phyloP scores from a whole-genome alignment of 1,140 invertebrate genomes.

The Leptinotarsa undecemlineata region DNA sequence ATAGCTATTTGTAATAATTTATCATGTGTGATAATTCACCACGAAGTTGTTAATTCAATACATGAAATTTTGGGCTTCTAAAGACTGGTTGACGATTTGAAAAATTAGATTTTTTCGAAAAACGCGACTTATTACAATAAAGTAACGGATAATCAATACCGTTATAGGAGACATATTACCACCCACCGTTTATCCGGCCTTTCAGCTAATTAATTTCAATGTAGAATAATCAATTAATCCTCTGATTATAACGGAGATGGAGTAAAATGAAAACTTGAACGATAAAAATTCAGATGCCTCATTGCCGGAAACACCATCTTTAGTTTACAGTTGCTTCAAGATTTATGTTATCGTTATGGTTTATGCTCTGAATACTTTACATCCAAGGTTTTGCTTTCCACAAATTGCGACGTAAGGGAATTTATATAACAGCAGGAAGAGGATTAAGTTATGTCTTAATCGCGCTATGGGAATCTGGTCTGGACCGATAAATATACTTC shows the following conservation, averaged over 20 bases:
- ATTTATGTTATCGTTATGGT: slow-evolving; percentile 13
- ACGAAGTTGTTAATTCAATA: too few species aligned
- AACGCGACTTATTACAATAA: too few species aligned
- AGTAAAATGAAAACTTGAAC: background rate
- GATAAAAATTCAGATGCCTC: background rate
- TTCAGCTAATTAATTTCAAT: too few species aligned
- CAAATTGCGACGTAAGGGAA: background rate
- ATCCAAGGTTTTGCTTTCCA: background rate
- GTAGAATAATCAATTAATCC: background rate
- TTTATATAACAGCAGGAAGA: background rate
- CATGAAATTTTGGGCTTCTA: too few species aligned
- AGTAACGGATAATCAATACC: too few species aligned
- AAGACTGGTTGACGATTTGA: too few species aligned
- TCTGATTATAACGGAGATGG: background rate
- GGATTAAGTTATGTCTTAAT: background rate
- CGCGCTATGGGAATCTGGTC: background rate
- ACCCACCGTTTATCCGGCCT: too few species aligned
- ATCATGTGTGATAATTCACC: too few species aligned
- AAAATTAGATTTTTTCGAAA: too few species aligned
- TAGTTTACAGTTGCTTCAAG: background rate
- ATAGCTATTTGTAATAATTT: too few species aligned
- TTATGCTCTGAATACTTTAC: slow-evolving; percentile 9
- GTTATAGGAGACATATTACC: too few species aligned
- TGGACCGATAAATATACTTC: background rate
- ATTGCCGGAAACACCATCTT: background rate